These are phyloP conservation scores for Eumaeus atala DNA, from an alignment of 1,140 invertebrate genomes.

Conservation along the genomic window DNA sequence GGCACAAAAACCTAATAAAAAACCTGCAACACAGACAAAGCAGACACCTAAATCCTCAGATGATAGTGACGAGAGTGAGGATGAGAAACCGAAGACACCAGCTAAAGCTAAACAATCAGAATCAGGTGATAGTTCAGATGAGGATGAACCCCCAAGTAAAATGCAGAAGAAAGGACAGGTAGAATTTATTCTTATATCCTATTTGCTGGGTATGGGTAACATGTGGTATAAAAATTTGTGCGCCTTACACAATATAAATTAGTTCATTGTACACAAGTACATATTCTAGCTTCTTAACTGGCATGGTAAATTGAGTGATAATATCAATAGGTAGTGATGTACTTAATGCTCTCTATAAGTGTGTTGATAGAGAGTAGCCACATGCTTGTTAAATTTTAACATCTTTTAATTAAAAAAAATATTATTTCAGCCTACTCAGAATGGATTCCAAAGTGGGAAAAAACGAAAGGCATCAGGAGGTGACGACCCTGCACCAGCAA, in stretches of 20 bases:
- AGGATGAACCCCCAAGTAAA: conserved; percentile 44
- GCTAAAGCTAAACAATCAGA: conserved; percentile 29
- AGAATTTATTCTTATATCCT: conserved; percentile 17
- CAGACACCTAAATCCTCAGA: conserved; percentile 34
- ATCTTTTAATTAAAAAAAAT: conserved; percentile 1
- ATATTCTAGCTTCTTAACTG: too few relatives aligned
- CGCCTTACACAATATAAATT: too few relatives aligned
- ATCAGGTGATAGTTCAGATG: conserved; percentile 40
- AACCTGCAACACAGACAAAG: conserved; percentile 27
- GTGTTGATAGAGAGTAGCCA: too few relatives aligned
- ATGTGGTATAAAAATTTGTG: too few relatives aligned
- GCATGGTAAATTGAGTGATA: too few relatives aligned
- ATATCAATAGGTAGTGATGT: too few relatives aligned
- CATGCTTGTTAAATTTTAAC: neutral
- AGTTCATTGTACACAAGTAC: too few relatives aligned
- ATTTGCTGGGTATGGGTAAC: too few relatives aligned
- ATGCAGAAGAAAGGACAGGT: conserved; percentile 40
- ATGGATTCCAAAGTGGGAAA: conserved; percentile 43
- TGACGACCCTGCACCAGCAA: conserved; percentile 43
- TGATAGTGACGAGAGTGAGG: conserved; percentile 40
- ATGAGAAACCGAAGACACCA: conserved; percentile 31
- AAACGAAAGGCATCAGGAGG: conserved; percentile 57
- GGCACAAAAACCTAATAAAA: conserved; percentile 18
- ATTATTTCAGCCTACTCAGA: conserved; percentile 33
- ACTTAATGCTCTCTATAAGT: too few relatives aligned